Base-by-base conservation (phyloP, 2,888 invertebrate genomes). In the Brassicogethes aeneus region DNA sequence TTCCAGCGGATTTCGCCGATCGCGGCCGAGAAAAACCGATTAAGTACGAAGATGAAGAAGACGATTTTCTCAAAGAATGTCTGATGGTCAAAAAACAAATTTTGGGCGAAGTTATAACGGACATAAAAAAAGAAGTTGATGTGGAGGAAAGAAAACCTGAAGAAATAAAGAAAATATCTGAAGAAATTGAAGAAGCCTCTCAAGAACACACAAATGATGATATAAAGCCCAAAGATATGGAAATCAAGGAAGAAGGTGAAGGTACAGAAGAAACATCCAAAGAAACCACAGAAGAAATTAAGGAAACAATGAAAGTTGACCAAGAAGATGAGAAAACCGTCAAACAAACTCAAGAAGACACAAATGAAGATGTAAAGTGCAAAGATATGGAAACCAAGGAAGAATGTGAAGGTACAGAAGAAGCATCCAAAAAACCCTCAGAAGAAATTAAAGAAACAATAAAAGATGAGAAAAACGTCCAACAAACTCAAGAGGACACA, bases 31-130 rank as follows among this genome's bases (percentile, higher is more conserved):
- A 23, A 23, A 23, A 34, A 15, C n/a, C 31, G 13, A 16, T 36
- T 12, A 14, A 34, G 8, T 32, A 10, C 16, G 15, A 15, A n/a
- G 17, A n/a, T 13, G 32, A 42, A 2, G 37, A 36, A 23, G 40
- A 40, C 13, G 56, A 57, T 44, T 56, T 56, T 44, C 37, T 59
- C 31, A 47, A 43, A 31, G 54, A 56, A 41, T 58, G 57, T 45
- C 29, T 48, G 17, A 42, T 38, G 16, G 42, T 56, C 14, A 51
- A 45, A 17, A 30, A 36, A 15, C 43, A 34, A 39, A 50, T 53
- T 34, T 29, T 47, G 16, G 45, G 41, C 13, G n/a, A 15, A 23
- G 23, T 23, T 7, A 23, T 23, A 10, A 23, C 5, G 5, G 10
- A 23, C 23, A 7, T 5, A 23, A 10, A 23, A 23, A 7, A 23